phyloP scores from a whole-genome alignment of 2,113 vertebrate genomes.

The Dromiciops gliroides region DNA sequence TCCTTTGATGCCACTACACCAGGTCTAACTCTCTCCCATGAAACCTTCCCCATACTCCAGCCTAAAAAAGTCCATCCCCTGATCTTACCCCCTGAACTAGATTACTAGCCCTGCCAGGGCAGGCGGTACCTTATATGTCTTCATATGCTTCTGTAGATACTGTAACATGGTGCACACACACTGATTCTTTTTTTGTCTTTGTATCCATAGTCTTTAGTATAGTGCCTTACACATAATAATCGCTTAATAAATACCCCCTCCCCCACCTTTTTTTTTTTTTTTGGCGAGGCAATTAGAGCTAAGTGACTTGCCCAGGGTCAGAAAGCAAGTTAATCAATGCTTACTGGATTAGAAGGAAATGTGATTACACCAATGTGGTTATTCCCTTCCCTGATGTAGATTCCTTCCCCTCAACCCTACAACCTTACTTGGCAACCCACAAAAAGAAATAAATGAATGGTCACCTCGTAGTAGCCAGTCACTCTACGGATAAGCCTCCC shows the following conservation, averaged over 20 bases:
- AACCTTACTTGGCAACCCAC: background rate
- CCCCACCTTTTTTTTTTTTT: too few relatives aligned
- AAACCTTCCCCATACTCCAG: background rate
- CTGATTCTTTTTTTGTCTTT: background rate
- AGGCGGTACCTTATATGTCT: background rate
- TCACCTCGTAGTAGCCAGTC: background rate
- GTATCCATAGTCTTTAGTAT: background rate
- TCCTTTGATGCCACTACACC: background rate
- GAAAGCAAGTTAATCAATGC: too few relatives aligned
- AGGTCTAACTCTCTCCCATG: background rate
- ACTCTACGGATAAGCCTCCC: background rate
- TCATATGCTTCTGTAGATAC: background rate
- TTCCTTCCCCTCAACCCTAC: background rate
- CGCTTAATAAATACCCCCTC: background rate
- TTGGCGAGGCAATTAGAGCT: too few relatives aligned
- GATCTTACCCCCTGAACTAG: background rate
- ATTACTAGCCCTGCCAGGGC: background rate
- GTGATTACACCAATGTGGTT: background rate
- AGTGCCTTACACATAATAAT: background rate
- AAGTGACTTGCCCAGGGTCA: too few relatives aligned
- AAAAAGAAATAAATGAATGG: background rate
- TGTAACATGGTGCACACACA: background rate
- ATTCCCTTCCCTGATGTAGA: background rate
- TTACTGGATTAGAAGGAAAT: background rate
- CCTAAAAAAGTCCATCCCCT: background rate